Base-by-base conservation (phyloP, 2,797 vertebrate genomes). In the Chelonia mydas region DNA sequence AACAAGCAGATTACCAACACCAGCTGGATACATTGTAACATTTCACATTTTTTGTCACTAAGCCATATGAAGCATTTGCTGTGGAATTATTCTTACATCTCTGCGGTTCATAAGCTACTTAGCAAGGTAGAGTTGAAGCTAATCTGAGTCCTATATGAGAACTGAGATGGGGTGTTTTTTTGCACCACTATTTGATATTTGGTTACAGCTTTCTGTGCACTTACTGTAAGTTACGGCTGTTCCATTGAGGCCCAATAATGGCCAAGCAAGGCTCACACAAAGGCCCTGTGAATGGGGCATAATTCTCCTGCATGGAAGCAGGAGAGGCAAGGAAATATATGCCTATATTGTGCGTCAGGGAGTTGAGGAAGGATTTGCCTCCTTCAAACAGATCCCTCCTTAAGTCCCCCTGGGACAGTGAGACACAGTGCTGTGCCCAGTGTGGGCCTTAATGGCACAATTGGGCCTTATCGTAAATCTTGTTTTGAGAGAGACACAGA, bases 381-480 rank as follows among this genome's bases (percentile, higher is more conserved):
- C 61, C 83, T 95, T 81, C 55, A 90, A 91, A 84, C 31, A 96
- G 93, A 91, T 86, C 87, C 81, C 51, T 91, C 80, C 86, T 55
- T 78, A 94, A 86, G 57, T 68, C 83, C 74, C 51, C 83, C 86
- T 27, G 80, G 94, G 94, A 89, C 83, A 93, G 6, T 87, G 91
- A 87, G 45, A 47, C 65, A 86, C 77, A 86, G 89, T 86, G 88
- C 86, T 72, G 59, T 33, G 77, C 84, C 89, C 59, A 37, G 50
- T 86, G 90, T 81, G 88, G 92, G 94, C 85, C 89, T 94, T 94
- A 84, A 92, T 96, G 95, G 95, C 89, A 92, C 81, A 74, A 92
- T 37, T 45, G 65, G 88, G 51, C 93, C 15, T 80, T 50, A 65
- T 54, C 92, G 33, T 90, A 94, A 94, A 95, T 47, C 45, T 76